phyloP scores from a whole-genome alignment of 2,797 vertebrate species.

The Carapus acus region DNA sequence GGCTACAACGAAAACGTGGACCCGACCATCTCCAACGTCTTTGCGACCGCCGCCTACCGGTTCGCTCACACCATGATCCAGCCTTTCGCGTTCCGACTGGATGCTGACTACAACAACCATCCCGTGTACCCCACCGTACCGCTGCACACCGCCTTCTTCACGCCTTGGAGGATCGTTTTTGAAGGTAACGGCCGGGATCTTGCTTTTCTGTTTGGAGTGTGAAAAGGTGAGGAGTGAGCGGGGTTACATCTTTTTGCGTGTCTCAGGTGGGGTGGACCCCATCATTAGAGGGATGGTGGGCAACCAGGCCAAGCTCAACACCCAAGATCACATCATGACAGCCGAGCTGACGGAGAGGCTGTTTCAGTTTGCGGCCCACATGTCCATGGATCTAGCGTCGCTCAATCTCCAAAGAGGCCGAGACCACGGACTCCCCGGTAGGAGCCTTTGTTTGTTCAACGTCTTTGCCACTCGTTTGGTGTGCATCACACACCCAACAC shows the following conservation, averaged over 20 bases:
- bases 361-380: conserved; percentile 51
- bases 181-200: conserved; percentile 66
- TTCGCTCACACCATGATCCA: conserved; percentile 80
- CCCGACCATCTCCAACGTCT: conserved; percentile 77
- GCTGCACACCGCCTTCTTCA: conserved; percentile 71
- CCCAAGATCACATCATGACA: conserved; percentile 57
- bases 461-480: not conserved
- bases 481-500: not conserved
- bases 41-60: conserved; percentile 79
- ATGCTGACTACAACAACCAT: conserved; percentile 63
- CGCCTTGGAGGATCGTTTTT: conserved; percentile 74
- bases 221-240: not conserved
- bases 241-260: not conserved
- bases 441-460: not conserved
- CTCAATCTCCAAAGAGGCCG: conserved; percentile 83
- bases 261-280: conserved; percentile 70
- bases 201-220: not conserved
- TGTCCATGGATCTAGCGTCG: conserved; percentile 76
- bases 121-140: conserved; percentile 40
- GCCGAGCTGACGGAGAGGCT: conserved; percentile 65
- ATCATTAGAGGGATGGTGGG: conserved; percentile 66
- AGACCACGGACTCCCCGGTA: conserved; percentile 85
- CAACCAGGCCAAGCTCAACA: conserved; percentile 62
- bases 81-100: conserved; percentile 71
- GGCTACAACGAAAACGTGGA: conserved; percentile 73